These are phyloP conservation scores for Coreoperca whiteheadi DNA, from an alignment of 2,113 vertebrate species.

Conservation along the genomic window DNA sequence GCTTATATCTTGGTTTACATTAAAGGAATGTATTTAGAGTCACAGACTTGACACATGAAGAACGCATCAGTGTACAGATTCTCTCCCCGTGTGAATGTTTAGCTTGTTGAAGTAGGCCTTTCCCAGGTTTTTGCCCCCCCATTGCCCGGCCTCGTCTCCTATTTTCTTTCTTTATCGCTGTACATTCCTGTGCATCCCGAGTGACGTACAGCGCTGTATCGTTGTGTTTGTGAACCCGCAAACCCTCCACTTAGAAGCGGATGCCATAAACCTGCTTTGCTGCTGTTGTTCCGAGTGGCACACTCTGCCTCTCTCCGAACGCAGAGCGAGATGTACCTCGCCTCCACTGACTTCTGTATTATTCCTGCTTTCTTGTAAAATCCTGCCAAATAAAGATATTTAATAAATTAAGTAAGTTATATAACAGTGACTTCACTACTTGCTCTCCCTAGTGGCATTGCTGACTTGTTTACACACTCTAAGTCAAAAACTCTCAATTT, in stretches of 20 bases:
- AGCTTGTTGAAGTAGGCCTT: constrained; percentile 52
- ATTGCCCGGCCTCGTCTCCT: constrained; percentile 13
- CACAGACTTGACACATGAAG: neutral
- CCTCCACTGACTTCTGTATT: constrained; percentile 73
- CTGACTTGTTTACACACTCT: constrained; percentile 86
- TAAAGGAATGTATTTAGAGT: constrained; percentile 65
- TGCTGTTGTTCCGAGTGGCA: constrained; percentile 84
- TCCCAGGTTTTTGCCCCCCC: constrained; percentile 40
- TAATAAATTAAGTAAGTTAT: constrained; percentile 84
- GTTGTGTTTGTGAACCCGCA: constrained; percentile 84
- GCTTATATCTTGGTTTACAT: constrained; percentile 54
- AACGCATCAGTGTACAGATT: constrained; percentile 27
- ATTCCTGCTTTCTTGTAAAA: constrained; percentile 79
- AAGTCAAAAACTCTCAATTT: constrained; percentile 85
- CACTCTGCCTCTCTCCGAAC: constrained; percentile 76
- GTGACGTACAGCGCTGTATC: constrained; percentile 65
- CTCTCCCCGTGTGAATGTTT: constrained; percentile 37
- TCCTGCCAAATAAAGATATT: constrained; percentile 84
- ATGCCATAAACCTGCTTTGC: constrained; percentile 80
- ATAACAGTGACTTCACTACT: constrained; percentile 84
- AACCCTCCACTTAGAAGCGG: constrained; percentile 72
- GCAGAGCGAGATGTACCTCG: constrained; percentile 64
- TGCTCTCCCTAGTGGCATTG: constrained; percentile 84
- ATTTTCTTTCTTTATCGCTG: constrained; percentile 85
- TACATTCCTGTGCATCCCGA: constrained; percentile 88